phyloP scores from a whole-genome alignment of 1,140 invertebrate species.

The Nephotettix cincticeps region DNA sequence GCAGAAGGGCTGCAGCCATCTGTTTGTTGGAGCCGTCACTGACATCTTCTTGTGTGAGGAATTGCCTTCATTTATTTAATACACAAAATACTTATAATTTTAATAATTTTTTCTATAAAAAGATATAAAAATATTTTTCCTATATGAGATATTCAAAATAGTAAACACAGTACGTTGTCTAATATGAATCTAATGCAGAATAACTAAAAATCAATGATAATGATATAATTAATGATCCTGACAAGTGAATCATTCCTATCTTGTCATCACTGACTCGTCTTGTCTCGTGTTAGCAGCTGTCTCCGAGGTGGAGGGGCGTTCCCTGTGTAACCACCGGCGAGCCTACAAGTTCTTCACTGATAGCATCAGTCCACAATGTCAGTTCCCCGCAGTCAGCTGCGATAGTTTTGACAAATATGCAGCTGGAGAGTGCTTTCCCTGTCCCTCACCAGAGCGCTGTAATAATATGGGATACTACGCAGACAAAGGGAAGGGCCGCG shows the following conservation, averaged over 20 bases:
- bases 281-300: constrained; percentile 51
- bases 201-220: neutral
- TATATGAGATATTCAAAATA: no score
- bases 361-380: constrained; percentile 84
- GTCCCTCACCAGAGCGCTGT: constrained; percentile 62
- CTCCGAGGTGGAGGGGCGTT: constrained; percentile 80
- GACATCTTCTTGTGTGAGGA: constrained; percentile 86
- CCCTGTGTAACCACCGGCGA: constrained; percentile 86
- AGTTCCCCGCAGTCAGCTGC: constrained; percentile 86
- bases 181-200: no score
- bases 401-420: constrained; percentile 82
- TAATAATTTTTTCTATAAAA: no score
- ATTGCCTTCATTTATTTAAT: neutral
- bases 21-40: constrained; percentile 87
- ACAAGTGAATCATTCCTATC: neutral
- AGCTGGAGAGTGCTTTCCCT: constrained; percentile 71
- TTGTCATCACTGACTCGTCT: neutral
- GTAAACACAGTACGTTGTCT: no score
- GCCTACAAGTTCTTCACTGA: constrained; percentile 94
- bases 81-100: no score
- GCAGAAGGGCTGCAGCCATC: constrained; percentile 79
- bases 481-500: constrained; percentile 73
- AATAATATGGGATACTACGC: constrained; percentile 95
- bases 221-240: neutral
- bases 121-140: no score